Evolutionary conservation across 2,797 vertebrate genomes (phyloP).

Genomic region (Enteromius fasciolatus): DNA sequence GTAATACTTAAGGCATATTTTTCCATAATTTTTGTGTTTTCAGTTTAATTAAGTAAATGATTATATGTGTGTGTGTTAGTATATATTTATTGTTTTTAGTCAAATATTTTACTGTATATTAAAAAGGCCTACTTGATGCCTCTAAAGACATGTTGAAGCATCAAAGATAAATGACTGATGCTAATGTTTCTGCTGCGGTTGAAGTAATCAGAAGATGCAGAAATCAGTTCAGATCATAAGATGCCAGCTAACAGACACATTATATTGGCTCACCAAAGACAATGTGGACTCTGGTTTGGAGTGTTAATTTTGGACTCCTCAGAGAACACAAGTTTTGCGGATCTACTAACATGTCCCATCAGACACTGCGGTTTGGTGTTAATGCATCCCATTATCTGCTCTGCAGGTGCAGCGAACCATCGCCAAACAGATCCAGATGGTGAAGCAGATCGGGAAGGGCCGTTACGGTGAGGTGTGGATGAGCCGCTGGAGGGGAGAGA

Average conservation of each 20-base stretch:
- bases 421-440: constrained; percentile 98
- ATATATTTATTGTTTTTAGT: neutral
- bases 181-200: neutral
- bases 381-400: constrained; percentile 3
- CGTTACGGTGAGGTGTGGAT: constrained; percentile 98
- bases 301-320: neutral
- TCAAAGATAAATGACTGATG: neutral
- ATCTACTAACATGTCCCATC: neutral
- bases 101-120: neutral
- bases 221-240: neutral
- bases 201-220: neutral
- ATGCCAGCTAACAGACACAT: neutral
- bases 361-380: neutral
- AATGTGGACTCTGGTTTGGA: neutral
- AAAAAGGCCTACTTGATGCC: neutral
- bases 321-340: neutral
- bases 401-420: constrained; percentile 94
- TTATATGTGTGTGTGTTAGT: neutral
- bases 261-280: neutral
- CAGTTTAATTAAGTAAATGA: no score
- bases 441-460: constrained; percentile 97
- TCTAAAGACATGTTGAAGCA: neutral
- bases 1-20: no score
- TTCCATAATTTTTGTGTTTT: no score
- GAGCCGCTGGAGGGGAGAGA: constrained; percentile 94